A percentile compares a stretch with the other conserved stretches of the same genome.
phyloP scores from a whole-genome alignment of 2,888 invertebrate species.

The Teleogryllus oceanicus region DNA sequence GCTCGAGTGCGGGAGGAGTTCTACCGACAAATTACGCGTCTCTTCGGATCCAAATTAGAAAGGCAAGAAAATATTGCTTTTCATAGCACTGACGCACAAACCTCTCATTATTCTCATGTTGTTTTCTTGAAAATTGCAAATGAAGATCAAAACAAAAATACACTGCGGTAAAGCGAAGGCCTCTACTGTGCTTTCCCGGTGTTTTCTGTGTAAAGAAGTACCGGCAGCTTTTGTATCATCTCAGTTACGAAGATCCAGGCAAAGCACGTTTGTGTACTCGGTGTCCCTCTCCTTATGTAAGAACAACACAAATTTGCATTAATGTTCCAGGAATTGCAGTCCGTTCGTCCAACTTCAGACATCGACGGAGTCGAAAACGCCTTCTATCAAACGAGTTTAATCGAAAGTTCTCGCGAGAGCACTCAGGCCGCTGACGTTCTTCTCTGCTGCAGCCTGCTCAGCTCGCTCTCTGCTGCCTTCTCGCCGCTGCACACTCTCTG shows the following conservation, averaged over 20 bases:
- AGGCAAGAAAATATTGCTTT: background rate
- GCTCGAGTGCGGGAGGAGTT: background rate
- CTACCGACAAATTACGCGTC: constrained; percentile 9
- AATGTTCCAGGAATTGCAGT: background rate
- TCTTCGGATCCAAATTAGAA: background rate
- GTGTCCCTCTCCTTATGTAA: background rate
- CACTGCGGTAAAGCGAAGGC: background rate
- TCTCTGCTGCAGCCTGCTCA: too few species aligned
- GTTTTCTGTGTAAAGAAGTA: constrained; percentile 3
- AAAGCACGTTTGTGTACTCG: constrained; percentile 6
- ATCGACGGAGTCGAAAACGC: too few species aligned
- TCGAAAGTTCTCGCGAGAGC: too few species aligned
- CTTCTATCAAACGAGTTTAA: too few species aligned
- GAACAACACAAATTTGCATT: constrained; percentile 18
- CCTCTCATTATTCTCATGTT: constrained; percentile 18
- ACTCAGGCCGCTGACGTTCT: too few species aligned
- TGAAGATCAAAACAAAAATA: constrained; percentile 10
- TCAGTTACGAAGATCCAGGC: background rate
- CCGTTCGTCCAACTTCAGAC: background rate
- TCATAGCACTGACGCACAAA: background rate
- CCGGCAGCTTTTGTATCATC: background rate
- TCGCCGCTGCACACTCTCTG: too few species aligned
- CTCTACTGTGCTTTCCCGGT: background rate
- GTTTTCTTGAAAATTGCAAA: constrained; percentile 3
- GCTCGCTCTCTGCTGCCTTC: too few species aligned